These are phyloP conservation scores for Tyrophagus putrescentiae DNA, from an alignment of 1,140 invertebrate species.

Conservation along the genomic window DNA sequence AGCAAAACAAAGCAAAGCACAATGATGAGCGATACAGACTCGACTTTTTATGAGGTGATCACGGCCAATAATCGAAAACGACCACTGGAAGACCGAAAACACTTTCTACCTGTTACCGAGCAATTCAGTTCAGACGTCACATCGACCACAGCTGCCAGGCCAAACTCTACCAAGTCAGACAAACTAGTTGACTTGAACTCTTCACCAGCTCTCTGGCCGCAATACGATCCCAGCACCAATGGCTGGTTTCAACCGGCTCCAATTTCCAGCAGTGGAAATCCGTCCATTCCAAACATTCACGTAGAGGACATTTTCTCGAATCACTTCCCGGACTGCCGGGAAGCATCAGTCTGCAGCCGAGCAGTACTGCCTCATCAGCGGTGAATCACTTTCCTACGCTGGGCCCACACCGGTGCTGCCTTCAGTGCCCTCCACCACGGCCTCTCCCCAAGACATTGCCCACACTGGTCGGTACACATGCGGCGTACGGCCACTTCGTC, in stretches of 20 bases:
- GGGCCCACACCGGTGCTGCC: no score
- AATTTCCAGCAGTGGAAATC: no score
- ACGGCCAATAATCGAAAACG: background rate
- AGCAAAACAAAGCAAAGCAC: background rate
- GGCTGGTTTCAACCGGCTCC: background rate
- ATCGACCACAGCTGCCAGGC: background rate
- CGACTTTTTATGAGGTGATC: background rate
- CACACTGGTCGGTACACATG: conserved; percentile 35
- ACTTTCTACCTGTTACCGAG: background rate
- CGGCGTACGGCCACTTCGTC: conserved; percentile 59
- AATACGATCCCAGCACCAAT: background rate
- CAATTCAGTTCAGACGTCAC: background rate
- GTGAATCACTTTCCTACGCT: no score
- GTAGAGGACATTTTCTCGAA: conserved; percentile 9
- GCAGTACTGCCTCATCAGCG: no score
- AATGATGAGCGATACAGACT: background rate
- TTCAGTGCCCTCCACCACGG: background rate
- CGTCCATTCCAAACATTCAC: conserved; percentile 1
- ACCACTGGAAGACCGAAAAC: no score
- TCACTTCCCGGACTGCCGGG: background rate
- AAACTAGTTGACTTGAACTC: background rate
- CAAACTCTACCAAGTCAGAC: background rate
- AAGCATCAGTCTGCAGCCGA: no score
- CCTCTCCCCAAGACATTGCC: background rate
- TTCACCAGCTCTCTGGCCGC: no score